Evolutionary conservation across 2,797 vertebrate genomes (phyloP), one percentile per base, ranked within the genome.

Genomic region (Anguilla anguilla): DNA sequence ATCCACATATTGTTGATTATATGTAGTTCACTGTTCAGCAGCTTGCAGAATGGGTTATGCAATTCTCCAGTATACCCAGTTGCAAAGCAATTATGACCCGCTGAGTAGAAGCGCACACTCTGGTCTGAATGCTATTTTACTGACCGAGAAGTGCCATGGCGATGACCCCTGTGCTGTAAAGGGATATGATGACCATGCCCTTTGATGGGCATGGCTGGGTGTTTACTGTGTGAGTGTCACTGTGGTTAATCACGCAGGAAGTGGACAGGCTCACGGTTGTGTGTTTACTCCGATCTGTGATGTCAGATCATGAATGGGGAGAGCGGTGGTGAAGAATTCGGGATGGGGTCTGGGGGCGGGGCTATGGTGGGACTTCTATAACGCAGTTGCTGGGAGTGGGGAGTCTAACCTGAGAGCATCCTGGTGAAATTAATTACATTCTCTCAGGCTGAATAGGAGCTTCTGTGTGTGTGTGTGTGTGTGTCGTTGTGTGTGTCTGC

Each of bases 381-480:
- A 4, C 55, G 49, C 86, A 89, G 91, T 92, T 93, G 92, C 91
- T 89, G 88, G 90, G 90, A 91, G 85, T 86, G 67, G 72, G 67
- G 89, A 84, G 84, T 35, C 87, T 82, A 86, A 90, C 85, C 87
- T 88, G 69, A 88, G 90, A 91, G 87, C 85, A 92, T 93, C 87
- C 90, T 89, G 88, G 82, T 53, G 0, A 43, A 89, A 88, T 91
- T 88, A 89, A 90, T 90, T 86, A 87, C 84, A 84, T 19, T 67
- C 83, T 81, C 89, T 72, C 55, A 51, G 51, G 86, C 85, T 89
- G 59, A 92, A 82, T 87, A 15, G 59, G 74, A 83, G 79, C 51
- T 59, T 72, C 51, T 3, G 53, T 55, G 53, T 55, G 53, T 55
- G 53, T 82, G 15, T 49, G 39, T 39, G 57, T 43, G 49, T 86